Percentiles rank a stretch among this genome's conserved stretches.
Conservation (phyloP, 2,113 vertebrate species). For the Circaetus gallicus region DNA sequence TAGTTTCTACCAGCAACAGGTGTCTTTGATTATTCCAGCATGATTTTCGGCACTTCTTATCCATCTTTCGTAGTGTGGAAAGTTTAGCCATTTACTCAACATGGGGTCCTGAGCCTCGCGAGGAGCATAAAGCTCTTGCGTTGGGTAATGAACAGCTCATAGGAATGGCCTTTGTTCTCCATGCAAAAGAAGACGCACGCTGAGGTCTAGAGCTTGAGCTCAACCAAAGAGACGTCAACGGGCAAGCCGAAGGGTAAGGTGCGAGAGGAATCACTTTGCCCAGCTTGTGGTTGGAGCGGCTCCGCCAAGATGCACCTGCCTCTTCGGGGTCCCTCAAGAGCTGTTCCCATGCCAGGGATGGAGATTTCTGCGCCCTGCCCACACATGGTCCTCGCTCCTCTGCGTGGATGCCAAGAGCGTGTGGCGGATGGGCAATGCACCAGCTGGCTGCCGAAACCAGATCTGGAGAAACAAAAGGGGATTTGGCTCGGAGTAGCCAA, state of each 20-base stretch:
- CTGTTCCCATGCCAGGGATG: not conserved
- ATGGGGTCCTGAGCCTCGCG: not conserved
- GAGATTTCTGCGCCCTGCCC: not conserved
- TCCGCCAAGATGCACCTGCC: not conserved
- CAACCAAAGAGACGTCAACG: not conserved
- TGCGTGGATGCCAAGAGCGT: not conserved
- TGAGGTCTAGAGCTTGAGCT: not conserved
- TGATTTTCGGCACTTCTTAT: not conserved
- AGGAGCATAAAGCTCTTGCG: not conserved
- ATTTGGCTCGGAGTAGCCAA: not conserved
- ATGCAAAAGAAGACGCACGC: not conserved
- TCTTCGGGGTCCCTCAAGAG: not conserved
- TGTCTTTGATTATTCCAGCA: constrained; percentile 6
- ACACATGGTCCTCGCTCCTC: not conserved
- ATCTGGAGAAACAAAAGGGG: not conserved
- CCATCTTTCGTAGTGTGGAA: not conserved
- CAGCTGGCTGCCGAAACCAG: not conserved
- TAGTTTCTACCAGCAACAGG: not conserved
- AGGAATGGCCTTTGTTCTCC: not conserved
- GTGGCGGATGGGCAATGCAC: not conserved
- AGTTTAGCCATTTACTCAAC: not conserved
- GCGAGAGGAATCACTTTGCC: not conserved
- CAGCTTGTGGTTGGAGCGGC: not conserved
- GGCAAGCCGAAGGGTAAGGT: not conserved
- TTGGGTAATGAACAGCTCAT: not conserved